Conservation (phyloP, 2,113 vertebrate species). For the Odontesthes bonariensis region DNA sequence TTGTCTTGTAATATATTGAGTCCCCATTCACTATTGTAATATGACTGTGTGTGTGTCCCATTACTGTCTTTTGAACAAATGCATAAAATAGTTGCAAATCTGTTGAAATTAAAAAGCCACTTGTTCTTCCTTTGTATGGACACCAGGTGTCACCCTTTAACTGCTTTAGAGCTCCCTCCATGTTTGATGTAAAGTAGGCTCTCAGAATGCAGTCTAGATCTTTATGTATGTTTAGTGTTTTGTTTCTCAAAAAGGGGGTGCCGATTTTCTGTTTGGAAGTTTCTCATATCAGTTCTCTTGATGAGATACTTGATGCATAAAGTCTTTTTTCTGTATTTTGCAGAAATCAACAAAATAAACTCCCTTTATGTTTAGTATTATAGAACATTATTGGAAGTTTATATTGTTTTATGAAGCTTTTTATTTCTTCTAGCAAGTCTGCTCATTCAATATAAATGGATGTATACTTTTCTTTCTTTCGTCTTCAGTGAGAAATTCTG, state of each 20-base stretch:
- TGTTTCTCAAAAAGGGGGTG: neutral
- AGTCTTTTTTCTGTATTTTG: too few species aligned
- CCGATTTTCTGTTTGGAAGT: constrained; percentile 20
- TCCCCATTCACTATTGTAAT: neutral
- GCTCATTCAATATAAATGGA: constrained; percentile 12
- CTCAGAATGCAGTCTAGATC: neutral
- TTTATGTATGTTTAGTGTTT: neutral
- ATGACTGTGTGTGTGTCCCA: constrained; percentile 26
- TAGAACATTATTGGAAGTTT: constrained; percentile 6
- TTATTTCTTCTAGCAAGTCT: neutral
- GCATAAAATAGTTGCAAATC: constrained; percentile 22
- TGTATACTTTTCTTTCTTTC: constrained; percentile 26
- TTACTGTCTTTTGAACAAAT: constrained; percentile 20
- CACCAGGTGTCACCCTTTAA: constrained; percentile 55
- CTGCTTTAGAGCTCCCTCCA: neutral
- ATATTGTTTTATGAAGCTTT: constrained; percentile 13
- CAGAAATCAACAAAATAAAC: neutral
- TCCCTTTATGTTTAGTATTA: constrained; percentile 1
- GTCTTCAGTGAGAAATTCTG: constrained; percentile 15
- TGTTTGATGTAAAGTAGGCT: constrained; percentile 1
- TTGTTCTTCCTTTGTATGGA: constrained; percentile 8
- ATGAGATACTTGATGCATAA: constrained; percentile 26
- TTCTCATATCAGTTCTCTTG: constrained; percentile 37
- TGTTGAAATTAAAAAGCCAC: neutral
- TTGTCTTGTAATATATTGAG: constrained; percentile 34